These are phyloP conservation scores for Gnathonemus longibarbis DNA, from an alignment of 2,113 vertebrate species.

Conservation along the genomic window DNA sequence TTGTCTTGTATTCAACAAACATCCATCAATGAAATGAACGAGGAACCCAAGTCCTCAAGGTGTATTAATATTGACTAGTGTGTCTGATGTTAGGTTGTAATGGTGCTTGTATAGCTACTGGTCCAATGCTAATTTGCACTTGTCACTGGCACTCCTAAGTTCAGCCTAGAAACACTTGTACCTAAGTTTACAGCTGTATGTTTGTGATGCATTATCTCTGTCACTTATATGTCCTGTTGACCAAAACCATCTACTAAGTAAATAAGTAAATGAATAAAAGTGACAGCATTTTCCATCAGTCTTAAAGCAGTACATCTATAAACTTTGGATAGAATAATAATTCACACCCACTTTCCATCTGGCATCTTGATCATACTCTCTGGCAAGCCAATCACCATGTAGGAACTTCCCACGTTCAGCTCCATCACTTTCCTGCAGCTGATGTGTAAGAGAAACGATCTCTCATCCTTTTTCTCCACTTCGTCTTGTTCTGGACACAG, in stretches of 20 bases:
- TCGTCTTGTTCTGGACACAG: constrained; percentile 1
- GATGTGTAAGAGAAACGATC: not conserved
- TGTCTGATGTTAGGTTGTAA: not conserved
- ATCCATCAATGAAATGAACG: not conserved
- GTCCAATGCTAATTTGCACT: not conserved
- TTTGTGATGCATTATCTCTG: not conserved
- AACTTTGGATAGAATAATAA: not conserved
- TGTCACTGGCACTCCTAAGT: not conserved
- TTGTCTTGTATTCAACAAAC: no score
- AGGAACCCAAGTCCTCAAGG: not conserved
- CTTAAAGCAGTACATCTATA: not conserved
- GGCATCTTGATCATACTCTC: not conserved
- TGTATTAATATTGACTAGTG: not conserved
- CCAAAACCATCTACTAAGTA: not conserved
- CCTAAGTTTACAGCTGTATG: not conserved
- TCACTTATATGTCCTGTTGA: not conserved
- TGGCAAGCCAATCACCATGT: not conserved
- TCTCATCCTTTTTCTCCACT: not conserved
- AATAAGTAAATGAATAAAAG: not conserved
- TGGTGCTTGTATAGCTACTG: not conserved
- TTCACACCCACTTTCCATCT: not conserved
- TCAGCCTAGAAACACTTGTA: not conserved
- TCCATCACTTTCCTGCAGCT: not conserved
- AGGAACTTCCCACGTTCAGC: not conserved
- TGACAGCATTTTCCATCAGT: not conserved